Conservation (phyloP, 2,888 invertebrate species). For the Rhodophaea formosa region DNA sequence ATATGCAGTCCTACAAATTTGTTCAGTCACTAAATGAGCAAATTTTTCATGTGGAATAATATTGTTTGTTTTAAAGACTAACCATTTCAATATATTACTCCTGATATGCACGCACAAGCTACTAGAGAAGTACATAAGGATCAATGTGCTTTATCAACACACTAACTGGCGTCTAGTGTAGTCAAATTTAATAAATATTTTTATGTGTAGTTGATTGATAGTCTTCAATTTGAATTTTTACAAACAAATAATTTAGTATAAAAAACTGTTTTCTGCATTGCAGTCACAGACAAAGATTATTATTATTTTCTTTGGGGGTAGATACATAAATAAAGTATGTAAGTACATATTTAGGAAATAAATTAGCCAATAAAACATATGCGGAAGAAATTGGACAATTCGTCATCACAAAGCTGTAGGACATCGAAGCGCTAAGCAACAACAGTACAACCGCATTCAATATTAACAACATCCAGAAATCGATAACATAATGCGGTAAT, state of each 20-base stretch:
- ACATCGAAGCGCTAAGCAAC: constrained; percentile 39
- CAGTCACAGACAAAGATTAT: neutral
- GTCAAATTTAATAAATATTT: neutral
- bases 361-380: constrained; percentile 23
- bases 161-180: neutral
- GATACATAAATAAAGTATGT: neutral
- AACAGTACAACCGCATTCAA: constrained; percentile 25
- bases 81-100: too few relatives aligned
- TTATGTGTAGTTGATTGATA: neutral
- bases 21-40: too few relatives aligned
- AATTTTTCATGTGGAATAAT: too few relatives aligned
- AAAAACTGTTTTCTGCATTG: neutral
- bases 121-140: too few relatives aligned
- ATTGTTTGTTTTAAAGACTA: too few relatives aligned
- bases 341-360: neutral
- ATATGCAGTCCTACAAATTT: too few relatives aligned
- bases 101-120: too few relatives aligned
- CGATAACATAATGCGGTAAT: constrained; percentile 66
- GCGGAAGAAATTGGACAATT: constrained; percentile 15
- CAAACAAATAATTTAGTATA: neutral
- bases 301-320: neutral
- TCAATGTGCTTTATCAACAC: neutral
- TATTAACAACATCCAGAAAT: constrained; percentile 50
- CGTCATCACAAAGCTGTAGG: constrained; percentile 35
- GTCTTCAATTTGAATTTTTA: neutral